Conservation (phyloP, 2,113 vertebrate genomes). For the Corythaeola cristata region DNA sequence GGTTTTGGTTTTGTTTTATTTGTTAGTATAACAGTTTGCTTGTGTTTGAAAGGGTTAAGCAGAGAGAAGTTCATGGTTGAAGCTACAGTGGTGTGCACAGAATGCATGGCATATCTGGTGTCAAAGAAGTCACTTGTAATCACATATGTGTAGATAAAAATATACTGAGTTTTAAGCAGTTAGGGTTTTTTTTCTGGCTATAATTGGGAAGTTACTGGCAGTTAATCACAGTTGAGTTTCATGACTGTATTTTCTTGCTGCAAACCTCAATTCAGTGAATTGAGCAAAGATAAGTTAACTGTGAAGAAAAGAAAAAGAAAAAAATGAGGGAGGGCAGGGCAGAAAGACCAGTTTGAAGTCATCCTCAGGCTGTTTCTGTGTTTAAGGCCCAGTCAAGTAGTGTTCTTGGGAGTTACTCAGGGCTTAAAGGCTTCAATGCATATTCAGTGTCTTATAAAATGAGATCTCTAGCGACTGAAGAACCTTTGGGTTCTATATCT, state of each 20-base stretch:
- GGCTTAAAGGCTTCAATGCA: background rate
- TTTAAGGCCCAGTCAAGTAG: background rate
- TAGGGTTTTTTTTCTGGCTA: background rate
- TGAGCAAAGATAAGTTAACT: background rate
- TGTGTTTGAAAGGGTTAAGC: background rate
- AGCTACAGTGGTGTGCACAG: background rate
- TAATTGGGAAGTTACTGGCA: slow-evolving; percentile 27
- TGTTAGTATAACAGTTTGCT: background rate
- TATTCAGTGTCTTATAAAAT: background rate
- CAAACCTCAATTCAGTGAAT: background rate
- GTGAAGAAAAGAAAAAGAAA: background rate
- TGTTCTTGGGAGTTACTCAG: background rate
- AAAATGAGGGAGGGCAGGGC: rapidly evolving
- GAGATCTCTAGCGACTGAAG: background rate
- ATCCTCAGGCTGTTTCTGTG: background rate
- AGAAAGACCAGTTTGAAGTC: background rate
- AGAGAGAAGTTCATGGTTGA: background rate
- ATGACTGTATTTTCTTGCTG: background rate
- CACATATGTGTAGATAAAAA: slow-evolving; percentile 42
- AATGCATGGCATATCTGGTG: background rate
- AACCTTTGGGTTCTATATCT: no score
- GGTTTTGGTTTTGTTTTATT: slow-evolving; percentile 7
- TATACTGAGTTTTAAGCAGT: slow-evolving; percentile 24
- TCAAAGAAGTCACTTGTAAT: slow-evolving; percentile 18
- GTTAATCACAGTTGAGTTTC: slow-evolving; percentile 46